phyloP scores from a whole-genome alignment of 2,113 vertebrate species.

The Tiliqua scincoides region DNA sequence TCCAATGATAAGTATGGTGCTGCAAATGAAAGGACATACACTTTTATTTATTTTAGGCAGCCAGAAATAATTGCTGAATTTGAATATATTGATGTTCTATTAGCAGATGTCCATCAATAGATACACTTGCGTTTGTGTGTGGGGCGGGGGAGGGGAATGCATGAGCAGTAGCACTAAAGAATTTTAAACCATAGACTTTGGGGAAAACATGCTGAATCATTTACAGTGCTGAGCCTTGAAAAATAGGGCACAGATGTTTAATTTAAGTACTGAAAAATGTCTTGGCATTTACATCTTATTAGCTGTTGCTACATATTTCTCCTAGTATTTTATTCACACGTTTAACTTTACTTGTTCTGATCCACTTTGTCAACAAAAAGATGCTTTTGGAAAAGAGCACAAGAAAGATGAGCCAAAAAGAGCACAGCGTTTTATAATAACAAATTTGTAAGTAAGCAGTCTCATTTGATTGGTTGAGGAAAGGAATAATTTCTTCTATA shows the following conservation, averaged over 20 bases:
- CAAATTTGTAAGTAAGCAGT: slow-evolving; percentile 56
- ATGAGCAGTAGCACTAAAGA: slow-evolving; percentile 72
- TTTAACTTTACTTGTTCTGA: slow-evolving; percentile 76
- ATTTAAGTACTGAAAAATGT: slow-evolving; percentile 80
- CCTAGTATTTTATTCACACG: slow-evolving; percentile 79
- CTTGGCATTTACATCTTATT: slow-evolving; percentile 74
- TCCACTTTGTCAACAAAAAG: slow-evolving; percentile 76
- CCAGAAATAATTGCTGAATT: not conserved
- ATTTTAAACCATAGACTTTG: slow-evolving; percentile 69
- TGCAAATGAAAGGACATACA: not conserved
- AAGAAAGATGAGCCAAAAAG: no score
- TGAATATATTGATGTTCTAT: slow-evolving; percentile 1
- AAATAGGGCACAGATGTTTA: slow-evolving; percentile 82
- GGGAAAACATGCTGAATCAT: slow-evolving; percentile 72
- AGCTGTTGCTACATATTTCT: slow-evolving; percentile 78
- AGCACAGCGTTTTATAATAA: slow-evolving; percentile 48
- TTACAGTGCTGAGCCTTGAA: slow-evolving; percentile 76
- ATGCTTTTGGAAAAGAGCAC: slow-evolving; percentile 72
- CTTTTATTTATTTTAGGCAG: not conserved
- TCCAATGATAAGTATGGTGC: not conserved
- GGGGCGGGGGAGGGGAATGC: not conserved
- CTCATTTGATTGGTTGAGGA: slow-evolving; percentile 49
- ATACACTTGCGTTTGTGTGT: slow-evolving; percentile 32
- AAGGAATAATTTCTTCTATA: slow-evolving; percentile 45
- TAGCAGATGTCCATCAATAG: slow-evolving; percentile 55